These are phyloP conservation scores for Dascyllus trimaculatus DNA, from an alignment of 2,113 vertebrate species.

Conservation along the genomic window DNA sequence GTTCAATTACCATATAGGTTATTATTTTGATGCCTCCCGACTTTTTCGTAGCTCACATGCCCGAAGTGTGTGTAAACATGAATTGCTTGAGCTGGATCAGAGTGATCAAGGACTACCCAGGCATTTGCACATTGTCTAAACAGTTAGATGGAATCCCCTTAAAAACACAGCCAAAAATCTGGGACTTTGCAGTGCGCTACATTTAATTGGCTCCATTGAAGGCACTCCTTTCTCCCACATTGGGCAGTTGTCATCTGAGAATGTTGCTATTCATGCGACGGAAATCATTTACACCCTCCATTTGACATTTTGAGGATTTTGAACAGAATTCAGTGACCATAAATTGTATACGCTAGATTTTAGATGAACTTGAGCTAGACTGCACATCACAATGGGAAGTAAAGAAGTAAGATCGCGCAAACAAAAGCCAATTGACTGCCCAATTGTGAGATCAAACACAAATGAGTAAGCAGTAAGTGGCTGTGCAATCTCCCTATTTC, in stretches of 20 bases:
- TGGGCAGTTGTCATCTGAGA: conserved; percentile 24
- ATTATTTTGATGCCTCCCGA: neutral
- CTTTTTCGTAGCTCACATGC: conserved; percentile 4
- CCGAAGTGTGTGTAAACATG: conserved; percentile 51
- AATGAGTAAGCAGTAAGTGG: conserved; percentile 19
- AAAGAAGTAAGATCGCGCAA: conserved; percentile 1
- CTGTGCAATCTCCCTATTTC: neutral
- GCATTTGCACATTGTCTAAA: conserved; percentile 77
- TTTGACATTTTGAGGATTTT: conserved; percentile 59
- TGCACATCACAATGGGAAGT: neutral
- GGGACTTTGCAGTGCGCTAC: conserved; percentile 5
- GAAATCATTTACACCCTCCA: conserved; percentile 52
- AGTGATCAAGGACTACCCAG: conserved; percentile 52
- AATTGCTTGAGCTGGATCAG: conserved; percentile 55
- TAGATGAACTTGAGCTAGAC: neutral
- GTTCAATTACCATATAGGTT: neutral
- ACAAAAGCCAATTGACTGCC: conserved; percentile 18
- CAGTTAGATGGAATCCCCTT: conserved; percentile 32
- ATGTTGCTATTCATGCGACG: conserved; percentile 27
- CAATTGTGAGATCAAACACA: conserved; percentile 35
- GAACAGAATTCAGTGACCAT: conserved; percentile 41
- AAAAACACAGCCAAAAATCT: conserved; percentile 35
- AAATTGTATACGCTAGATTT: conserved; percentile 12
- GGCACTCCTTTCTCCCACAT: conserved; percentile 31
- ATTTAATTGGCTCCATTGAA: conserved; percentile 36